Percentiles rank a stretch among this genome's conserved stretches.
phyloP scores from a whole-genome alignment of 2,888 invertebrate species.

The Drosophila putrida region DNA sequence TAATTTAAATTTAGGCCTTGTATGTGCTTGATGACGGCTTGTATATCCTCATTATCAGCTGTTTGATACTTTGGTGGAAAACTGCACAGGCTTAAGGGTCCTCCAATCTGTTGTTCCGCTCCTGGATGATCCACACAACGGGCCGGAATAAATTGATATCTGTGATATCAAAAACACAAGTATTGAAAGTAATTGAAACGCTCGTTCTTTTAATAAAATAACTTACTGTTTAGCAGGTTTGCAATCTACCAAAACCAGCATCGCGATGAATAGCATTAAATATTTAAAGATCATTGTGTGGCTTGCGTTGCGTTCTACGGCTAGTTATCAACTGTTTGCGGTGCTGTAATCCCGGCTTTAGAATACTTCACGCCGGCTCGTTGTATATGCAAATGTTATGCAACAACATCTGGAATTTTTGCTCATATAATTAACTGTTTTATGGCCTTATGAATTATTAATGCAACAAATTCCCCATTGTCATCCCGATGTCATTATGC shows the following conservation, averaged over 20 bases:
- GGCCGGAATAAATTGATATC: slow-evolving; percentile 64
- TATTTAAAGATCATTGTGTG: slow-evolving; percentile 40
- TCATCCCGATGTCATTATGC: slow-evolving; percentile 30
- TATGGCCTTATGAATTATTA: slow-evolving; percentile 49
- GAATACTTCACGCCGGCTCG: slow-evolving; percentile 26
- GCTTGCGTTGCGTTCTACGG: slow-evolving; percentile 27
- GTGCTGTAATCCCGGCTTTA: slow-evolving; percentile 23
- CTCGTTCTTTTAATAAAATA: background rate
- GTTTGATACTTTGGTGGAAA: slow-evolving; percentile 58
- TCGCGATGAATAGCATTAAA: slow-evolving; percentile 11
- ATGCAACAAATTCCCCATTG: slow-evolving; percentile 41
- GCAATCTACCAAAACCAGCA: slow-evolving; percentile 13
- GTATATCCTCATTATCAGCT: slow-evolving; percentile 57
- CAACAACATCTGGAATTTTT: slow-evolving; percentile 45
- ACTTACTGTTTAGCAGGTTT: slow-evolving; percentile 45
- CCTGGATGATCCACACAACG: slow-evolving; percentile 58
- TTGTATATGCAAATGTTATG: slow-evolving; percentile 55
- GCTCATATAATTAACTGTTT: slow-evolving; percentile 45
- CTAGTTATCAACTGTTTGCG: slow-evolving; percentile 31
- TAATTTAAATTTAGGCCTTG: slow-evolving; percentile 49
- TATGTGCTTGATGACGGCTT: slow-evolving; percentile 65
- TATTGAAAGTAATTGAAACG: background rate
- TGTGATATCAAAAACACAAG: slow-evolving; percentile 7
- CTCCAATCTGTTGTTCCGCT: slow-evolving; percentile 51
- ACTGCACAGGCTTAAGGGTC: slow-evolving; percentile 59